A percentile compares a stretch with the other conserved stretches of the same genome.
Conservation (phyloP, 2,113 vertebrate species). For the Pseudorhombus dupliciocellatus region DNA sequence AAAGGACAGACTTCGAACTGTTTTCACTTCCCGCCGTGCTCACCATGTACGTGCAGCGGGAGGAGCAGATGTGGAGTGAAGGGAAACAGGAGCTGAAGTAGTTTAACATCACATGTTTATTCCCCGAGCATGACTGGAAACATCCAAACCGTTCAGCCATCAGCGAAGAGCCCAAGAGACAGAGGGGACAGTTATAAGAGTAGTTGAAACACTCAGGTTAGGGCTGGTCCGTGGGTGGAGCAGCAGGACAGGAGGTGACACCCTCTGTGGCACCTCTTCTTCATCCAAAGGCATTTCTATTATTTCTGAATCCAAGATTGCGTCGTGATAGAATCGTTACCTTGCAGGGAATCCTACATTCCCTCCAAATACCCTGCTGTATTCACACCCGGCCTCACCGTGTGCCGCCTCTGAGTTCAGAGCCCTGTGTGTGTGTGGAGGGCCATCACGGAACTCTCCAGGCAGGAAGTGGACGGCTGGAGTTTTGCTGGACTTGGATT, state of each 20-base stretch:
- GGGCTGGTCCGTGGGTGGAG: no score
- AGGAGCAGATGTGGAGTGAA: slow-evolving; percentile 2
- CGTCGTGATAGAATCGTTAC: no score
- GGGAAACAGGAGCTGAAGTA: slow-evolving; percentile 28
- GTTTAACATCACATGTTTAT: slow-evolving; percentile 58
- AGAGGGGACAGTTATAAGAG: no score
- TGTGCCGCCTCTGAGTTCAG: neutral
- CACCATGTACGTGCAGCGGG: neutral
- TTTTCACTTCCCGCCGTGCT: slow-evolving; percentile 32
- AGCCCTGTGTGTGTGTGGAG: slow-evolving; percentile 56
- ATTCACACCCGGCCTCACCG: no score
- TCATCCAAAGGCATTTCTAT: no score
- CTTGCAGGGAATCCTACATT: no score
- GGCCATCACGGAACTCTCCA: slow-evolving; percentile 34
- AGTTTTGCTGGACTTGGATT: slow-evolving; percentile 26
- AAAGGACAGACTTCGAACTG: slow-evolving; percentile 53
- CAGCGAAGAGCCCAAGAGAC: neutral
- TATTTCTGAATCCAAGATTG: no score
- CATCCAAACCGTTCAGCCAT: slow-evolving; percentile 35
- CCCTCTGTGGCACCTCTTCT: no score
- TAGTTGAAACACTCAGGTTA: no score
- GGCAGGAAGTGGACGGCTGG: slow-evolving; percentile 12
- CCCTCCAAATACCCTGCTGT: no score
- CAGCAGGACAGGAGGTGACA: neutral
- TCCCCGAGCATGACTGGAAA: slow-evolving; percentile 33